Evolutionary conservation across 1,140 invertebrate species (phyloP), one percentile per base, ranked within the genome.

Genomic region (Conus betulinus): DNA sequence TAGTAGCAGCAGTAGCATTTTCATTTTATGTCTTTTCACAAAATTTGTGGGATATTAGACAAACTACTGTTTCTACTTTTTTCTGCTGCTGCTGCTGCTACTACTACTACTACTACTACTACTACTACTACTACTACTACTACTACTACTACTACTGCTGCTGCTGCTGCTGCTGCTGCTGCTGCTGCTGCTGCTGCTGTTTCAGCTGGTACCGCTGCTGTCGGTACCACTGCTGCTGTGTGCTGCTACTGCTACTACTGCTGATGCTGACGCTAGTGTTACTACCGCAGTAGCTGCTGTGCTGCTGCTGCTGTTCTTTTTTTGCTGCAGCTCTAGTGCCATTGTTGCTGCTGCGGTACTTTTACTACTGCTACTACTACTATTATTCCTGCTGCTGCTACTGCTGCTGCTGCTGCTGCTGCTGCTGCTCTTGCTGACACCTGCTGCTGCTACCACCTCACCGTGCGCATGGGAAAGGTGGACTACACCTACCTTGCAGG

Each of bases 401-500:
- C 53, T 82, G 27, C n/a, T 82, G 27, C 53, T 82, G 27, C 53
- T 82, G 27, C 53, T 82, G n/a, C 53, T 82, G n/a, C 53, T 82
- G n/a, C 53, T 82, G n/a, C 53, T 82, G n/a, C 53, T 82, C 2
- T 39, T 85, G 67, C 67, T 85, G 23, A 85, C 57, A 63, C 15
- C 57, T 53, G 27, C 52, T 60, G 4, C 20, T 85, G 6, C 53
- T 85, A 85, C 53, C 27, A 82, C 53, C 51, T 27, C 25, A 79
- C 15, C 15, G 25, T n/a, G 5, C 8, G 8, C 3, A 51, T 17
- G 13, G 27, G n/a, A 52, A 82, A 82, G 39, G 39, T 39, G 39
- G 39, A 39, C 39, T n/a, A 51, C 79, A 67, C 81, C 89, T 91
- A 94, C 94, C 94, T 89, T 92, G 91, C 53, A 97, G 95, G 91